Evolutionary conservation across 1,140 invertebrate species (phyloP).

Genomic region (Augochlora pura): DNA sequence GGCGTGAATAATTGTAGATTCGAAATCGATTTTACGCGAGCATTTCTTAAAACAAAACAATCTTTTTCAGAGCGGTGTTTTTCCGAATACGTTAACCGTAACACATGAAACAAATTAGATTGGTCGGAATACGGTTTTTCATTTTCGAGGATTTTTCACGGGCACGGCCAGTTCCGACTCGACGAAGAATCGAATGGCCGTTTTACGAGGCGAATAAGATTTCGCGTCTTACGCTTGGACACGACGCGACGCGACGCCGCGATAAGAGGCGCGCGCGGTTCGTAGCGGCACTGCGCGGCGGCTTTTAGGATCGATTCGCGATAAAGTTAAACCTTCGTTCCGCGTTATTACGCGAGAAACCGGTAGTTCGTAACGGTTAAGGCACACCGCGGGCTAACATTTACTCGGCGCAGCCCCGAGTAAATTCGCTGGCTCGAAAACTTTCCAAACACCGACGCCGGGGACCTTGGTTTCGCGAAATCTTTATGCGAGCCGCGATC

Average conservation of each 20-base stretch:
- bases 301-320: background rate
- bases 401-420: background rate
- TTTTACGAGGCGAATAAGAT: background rate
- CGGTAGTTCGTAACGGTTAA: constrained; percentile 43
- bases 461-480: background rate
- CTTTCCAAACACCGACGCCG: background rate
- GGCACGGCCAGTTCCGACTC: background rate
- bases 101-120: no score
- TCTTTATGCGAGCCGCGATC: background rate
- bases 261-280: background rate
- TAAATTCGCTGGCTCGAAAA: constrained; percentile 1
- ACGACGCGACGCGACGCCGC: background rate
- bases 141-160: background rate
- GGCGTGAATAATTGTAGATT: no score
- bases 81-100: no score
- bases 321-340: constrained; percentile 30
- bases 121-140: no score
- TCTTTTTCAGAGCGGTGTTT: no score
- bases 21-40: no score
- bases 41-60: no score
- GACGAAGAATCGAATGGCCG: no score
- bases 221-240: background rate
- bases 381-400: background rate
- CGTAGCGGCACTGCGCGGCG: no score
- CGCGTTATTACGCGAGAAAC: constrained; percentile 48